A percentile compares a stretch with the other conserved stretches of the same genome.
Evolutionary conservation across 2,113 vertebrate species (phyloP).

Genomic region (Tragelaphus strepsiceros): DNA sequence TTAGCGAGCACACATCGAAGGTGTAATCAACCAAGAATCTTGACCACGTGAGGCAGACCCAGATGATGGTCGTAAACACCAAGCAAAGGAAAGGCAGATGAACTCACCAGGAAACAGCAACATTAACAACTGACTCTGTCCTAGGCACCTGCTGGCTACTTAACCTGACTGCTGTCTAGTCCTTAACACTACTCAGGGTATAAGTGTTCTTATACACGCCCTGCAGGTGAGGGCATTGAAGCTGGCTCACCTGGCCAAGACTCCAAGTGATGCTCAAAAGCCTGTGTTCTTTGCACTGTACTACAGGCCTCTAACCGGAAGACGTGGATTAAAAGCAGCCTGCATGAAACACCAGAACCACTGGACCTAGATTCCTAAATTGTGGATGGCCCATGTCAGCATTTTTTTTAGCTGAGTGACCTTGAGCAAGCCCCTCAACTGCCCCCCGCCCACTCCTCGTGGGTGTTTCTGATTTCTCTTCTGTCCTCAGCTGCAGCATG

Average conservation of each 20-base stretch:
- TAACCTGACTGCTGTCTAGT: not conserved
- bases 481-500: not conserved
- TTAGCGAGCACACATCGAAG: not conserved
- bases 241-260: not conserved
- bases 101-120: not conserved
- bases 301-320: not conserved
- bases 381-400: not conserved
- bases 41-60: not conserved
- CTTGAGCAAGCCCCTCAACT: not conserved
- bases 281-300: not conserved
- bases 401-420: not conserved
- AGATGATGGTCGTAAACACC: fast-evolving
- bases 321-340: not conserved
- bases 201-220: not conserved
- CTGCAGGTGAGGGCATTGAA: not conserved
- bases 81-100: not conserved
- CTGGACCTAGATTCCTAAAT: not conserved
- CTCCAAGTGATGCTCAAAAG: not conserved
- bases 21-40: not conserved
- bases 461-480: not conserved
- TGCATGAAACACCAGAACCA: not conserved
- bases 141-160: not conserved
- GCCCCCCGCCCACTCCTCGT: fast-evolving
- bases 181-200: no score
- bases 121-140: not conserved